Base-by-base conservation (phyloP, 2,797 vertebrate species). In the Spinus pinus region DNA sequence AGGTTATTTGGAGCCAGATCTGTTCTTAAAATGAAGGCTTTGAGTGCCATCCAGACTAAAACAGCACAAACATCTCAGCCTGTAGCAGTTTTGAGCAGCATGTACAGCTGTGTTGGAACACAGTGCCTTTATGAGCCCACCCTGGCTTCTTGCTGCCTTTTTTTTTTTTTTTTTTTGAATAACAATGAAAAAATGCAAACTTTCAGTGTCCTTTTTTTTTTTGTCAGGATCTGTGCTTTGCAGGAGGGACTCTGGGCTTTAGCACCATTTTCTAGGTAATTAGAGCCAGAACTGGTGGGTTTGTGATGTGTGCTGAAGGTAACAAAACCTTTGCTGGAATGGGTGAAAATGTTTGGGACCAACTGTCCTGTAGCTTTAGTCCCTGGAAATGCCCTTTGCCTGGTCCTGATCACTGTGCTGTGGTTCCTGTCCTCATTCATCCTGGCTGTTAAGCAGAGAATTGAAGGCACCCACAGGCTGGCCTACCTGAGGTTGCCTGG, bases 121-220 rank as follows among this genome's bases (percentile, higher is more conserved):
- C 1, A 3, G 56, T 0, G 0, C 60, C 49, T 70, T 86, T 41
- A 44, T 10, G 4, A 57, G 61, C 60, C 65, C 60, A 65, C 31
- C 21, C 39, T 39, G 33, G 28, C 49, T 15, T 84, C 42, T 70
- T 54, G 12, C 30, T 73, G 19, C 12, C 28, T 1, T 37, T 7
- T 44, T 42, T 54, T 61, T 41, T 41, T 37, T 41, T 41, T 41
- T 78, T 42, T 31, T 35, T 57, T 25, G 9, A 60, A 46, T 28
- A 50, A 71, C 46, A 47, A 5, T 75, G 49, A 31, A 35, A 78
- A 78, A 72, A 37, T 28, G 4, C 33, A 27, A 81, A n/a, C 28
- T 10, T 42, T 77, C 18, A 3, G 13, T 44, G 30, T 42, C 25
- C 18, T 39, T 39, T 39, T n/a, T 54, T 56, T 22, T 64, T 94